Conservation (phyloP, 2,113 vertebrate genomes). For the Jaculus jaculus region DNA sequence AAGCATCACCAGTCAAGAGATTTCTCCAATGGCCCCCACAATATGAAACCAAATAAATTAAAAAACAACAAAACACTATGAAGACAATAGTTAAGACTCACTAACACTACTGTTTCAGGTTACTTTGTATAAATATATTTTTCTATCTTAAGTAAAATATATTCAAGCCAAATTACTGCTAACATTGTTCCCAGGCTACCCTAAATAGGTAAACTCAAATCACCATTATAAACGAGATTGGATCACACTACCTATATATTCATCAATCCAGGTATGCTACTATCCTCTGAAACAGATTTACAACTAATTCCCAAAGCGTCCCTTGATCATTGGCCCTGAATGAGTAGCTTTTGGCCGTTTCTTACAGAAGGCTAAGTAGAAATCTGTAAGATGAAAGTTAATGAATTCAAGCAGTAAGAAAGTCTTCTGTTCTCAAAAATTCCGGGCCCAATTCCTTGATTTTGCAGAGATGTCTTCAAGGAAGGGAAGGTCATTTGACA, state of each 20-base stretch:
- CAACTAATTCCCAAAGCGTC: conserved; percentile 38
- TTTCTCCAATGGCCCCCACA: background rate
- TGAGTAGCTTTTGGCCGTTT: background rate
- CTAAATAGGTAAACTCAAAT: conserved; percentile 35
- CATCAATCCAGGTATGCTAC: conserved; percentile 4
- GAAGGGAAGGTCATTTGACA: conserved; percentile 20
- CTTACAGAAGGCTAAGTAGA: background rate
- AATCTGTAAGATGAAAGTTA: background rate
- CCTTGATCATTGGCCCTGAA: conserved; percentile 12
- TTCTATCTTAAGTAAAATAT: conserved; percentile 27
- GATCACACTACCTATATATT: background rate
- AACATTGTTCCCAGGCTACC: background rate
- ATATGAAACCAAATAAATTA: conserved; percentile 1
- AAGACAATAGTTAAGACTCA: no score
- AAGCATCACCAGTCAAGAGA: conserved; percentile 19
- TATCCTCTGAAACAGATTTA: conserved; percentile 18
- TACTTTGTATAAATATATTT: background rate
- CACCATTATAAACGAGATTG: conserved; percentile 13
- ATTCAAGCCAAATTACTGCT: background rate
- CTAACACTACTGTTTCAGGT: background rate
- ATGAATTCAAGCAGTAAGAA: conserved; percentile 11
- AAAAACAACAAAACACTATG: no score
- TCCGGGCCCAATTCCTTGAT: background rate
- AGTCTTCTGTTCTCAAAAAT: background rate
- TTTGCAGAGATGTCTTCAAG: conserved; percentile 11